phyloP scores from a whole-genome alignment of 2,797 vertebrate species.

The Hydrophis major region DNA sequence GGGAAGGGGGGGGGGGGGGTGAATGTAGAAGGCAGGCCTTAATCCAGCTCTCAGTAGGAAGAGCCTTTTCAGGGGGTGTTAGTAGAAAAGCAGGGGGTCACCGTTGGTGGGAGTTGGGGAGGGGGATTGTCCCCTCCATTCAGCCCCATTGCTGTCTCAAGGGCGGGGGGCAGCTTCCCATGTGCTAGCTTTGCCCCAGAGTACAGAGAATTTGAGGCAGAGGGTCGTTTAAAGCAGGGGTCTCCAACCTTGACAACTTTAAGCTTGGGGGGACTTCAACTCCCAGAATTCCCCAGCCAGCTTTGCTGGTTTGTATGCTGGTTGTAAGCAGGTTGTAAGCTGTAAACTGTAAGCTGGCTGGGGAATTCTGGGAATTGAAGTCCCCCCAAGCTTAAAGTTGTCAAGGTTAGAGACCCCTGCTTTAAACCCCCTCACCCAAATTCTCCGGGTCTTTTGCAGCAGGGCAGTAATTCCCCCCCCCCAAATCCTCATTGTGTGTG shows the following conservation, averaged over 20 bases:
- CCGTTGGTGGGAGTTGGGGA: not conserved
- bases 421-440: not conserved
- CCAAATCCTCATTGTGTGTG: not conserved
- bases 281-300: too few relatives aligned
- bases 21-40: not conserved
- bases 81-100: not conserved
- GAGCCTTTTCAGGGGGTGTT: not conserved
- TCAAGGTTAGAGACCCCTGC: too few relatives aligned
- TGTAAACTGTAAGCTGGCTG: too few relatives aligned
- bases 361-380: too few relatives aligned
- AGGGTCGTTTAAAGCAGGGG: not conserved
- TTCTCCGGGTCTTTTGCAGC: not conserved
- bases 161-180: not conserved
- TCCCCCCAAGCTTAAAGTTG: too few relatives aligned
- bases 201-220: not conserved
- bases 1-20: too few relatives aligned
- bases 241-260: too few relatives aligned
- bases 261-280: too few relatives aligned
- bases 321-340: too few relatives aligned
- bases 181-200: accelerated
- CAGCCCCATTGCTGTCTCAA: not conserved
- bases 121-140: not conserved
- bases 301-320: too few relatives aligned
- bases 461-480: too few relatives aligned
- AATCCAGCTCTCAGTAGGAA: not conserved